Base-by-base conservation (phyloP, 2,888 invertebrate species). In the Cephus rjabovi region DNA sequence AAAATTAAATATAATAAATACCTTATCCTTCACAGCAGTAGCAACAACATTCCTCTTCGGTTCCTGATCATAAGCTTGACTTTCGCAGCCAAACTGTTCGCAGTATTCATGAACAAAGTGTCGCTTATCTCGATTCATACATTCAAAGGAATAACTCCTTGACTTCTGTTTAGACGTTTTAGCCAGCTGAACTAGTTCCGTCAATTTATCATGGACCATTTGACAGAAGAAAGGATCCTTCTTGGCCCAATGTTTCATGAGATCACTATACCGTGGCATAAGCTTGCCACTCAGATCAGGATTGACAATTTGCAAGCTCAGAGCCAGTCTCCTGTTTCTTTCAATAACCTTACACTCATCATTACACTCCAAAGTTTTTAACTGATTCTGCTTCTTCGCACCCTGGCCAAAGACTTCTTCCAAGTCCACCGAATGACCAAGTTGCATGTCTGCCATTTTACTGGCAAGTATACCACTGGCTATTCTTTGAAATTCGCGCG, bases 41-140 rank as follows among this genome's bases (percentile, higher is more conserved):
- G 97, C 97, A n/a, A 98, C 97, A 30, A 99, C 96, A 92, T 98
- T 99, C 81, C 98, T 94, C 90, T 98, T 98, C 0, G 99, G 99
- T 89, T 98, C 98, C 33, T 96, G 95, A 92, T 99, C 99, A 91
- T 98, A 98, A 34, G 98, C 98, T 79, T 97, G 96, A 83, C 98
- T 97, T 88, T 97, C 96, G 86, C 98, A 96, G 70, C 98, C 98
- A 93, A 99, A 99, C 92, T 97, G 97, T 88, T 97, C 97, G 86
- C 98, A 98, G 91, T 98, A 95, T 90, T 99, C 99, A 92, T 99
- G 98, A 12, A 99, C 95, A 87, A 98, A 95, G 89, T 96, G 96
- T 1, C 99, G 94, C 91, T 98, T 98, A 86, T 97, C 97, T 73
- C 96, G 94, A 92, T 98, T 98, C 98, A 98, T 98, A 1, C 96